Percentiles rank a stretch among this genome's conserved stretches.
Conservation (phyloP, 2,797 vertebrate genomes). For the Acipenser ruthenus region DNA sequence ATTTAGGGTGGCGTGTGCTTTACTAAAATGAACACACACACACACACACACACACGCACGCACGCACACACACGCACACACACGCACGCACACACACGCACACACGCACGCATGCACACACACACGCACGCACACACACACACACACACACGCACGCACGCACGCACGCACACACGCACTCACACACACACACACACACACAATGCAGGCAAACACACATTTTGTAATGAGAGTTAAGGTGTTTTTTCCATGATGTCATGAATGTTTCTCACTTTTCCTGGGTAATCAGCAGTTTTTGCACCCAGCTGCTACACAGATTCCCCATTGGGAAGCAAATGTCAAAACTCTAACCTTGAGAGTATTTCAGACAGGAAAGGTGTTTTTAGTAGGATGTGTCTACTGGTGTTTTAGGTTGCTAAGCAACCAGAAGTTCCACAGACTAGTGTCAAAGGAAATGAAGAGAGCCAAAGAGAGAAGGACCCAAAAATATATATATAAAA, state of each 20-base stretch:
- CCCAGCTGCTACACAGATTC: not conserved
- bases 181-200: no score
- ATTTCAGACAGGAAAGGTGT: not conserved
- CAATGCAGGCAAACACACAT: no score
- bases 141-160: no score
- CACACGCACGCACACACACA: no score
- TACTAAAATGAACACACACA: no score
- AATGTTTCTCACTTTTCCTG: not conserved
- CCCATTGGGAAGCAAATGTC: not conserved
- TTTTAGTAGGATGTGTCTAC: not conserved
- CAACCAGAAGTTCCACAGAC: conserved; percentile 1
- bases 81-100: no score
- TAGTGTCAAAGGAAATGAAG: conserved; percentile 9
- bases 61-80: no score
- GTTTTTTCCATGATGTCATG: not conserved
- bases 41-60: no score
- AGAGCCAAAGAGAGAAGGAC: not conserved
- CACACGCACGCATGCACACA: no score
- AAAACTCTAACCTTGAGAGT: not conserved
- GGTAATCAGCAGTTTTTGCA: not conserved
- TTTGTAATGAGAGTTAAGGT: no score
- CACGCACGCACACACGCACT: no score
- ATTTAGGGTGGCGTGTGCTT: no score
- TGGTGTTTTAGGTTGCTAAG: conserved; percentile 10
- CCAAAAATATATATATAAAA: conserved; percentile 10